These are phyloP conservation scores for Coendou prehensilis DNA, from an alignment of 2,797 vertebrate genomes.

Conservation along the genomic window DNA sequence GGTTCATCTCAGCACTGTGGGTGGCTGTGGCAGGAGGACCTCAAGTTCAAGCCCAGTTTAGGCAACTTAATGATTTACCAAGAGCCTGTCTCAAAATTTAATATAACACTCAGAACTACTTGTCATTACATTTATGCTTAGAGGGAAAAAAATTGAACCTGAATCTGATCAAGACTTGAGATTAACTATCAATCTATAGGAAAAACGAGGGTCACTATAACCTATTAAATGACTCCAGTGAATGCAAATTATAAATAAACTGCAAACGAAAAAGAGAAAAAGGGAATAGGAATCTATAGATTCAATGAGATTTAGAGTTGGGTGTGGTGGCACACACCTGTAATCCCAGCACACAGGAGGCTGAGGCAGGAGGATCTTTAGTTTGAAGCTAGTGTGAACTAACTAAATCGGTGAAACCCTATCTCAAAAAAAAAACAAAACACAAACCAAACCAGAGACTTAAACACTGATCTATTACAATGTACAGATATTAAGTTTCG, in stretches of 20 bases:
- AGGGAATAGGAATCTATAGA: neutral
- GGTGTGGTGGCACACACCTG: too few species aligned
- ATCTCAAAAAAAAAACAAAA: too few species aligned
- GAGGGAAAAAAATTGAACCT: neutral
- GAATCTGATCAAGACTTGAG: neutral
- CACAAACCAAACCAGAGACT: neutral
- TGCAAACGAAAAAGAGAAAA: neutral
- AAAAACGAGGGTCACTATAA: neutral
- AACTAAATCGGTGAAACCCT: too few species aligned
- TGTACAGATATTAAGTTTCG: neutral
- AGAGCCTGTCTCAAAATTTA: neutral
- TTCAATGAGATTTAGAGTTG: neutral
- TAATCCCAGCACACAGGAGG: too few species aligned
- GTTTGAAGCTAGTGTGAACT: too few species aligned
- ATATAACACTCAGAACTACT: neutral
- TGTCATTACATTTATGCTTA: neutral
- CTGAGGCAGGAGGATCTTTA: too few species aligned
- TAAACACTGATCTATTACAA: neutral
- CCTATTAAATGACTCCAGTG: neutral
- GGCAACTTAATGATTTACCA: neutral
- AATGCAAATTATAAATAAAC: neutral
- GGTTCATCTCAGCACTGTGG: neutral
- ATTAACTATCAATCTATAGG: neutral
- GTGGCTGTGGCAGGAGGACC: neutral
- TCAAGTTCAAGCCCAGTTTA: neutral